Evolutionary conservation across 2,113 vertebrate species (phyloP), one percentile per base, ranked within the genome.

Genomic region (Pseudorasbora parva): DNA sequence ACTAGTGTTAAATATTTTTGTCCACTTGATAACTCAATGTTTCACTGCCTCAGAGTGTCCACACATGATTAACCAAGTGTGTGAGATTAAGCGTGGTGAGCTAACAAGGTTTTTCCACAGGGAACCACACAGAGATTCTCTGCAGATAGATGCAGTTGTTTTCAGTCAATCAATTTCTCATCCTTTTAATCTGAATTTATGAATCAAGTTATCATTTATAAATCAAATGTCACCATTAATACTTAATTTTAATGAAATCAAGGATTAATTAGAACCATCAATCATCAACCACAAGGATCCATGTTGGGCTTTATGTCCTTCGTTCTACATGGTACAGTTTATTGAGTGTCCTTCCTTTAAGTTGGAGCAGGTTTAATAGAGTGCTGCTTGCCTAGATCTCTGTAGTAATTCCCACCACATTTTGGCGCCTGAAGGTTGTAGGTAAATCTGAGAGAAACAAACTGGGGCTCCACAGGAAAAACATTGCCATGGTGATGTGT

Each of bases 11-110:
- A 14, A n/a, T 47, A 45, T 72, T 72, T 47, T 23, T 25, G 30
- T 43, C 41, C 69, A 25, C n/a, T 45, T 47, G 41, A 45, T 72
- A 45, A 72, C 41, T 72, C 37, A 72, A 72, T 72, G 47, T 47
- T 25, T 72, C 41, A 25, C 12, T 47, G 69, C n/a, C 69, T 14
- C 41, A 3, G 5, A 72, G 41, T 72, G 69, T 72, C 12, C 41
- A 8, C 69, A 72, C 41, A 45, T 47, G 69, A 41, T 72, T 72
- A 47, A 25, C 69, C 41, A 72, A 72, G 41, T 72, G 41, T 72
- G 41, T 72, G 69, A 72, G 69, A 47, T 72, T 72, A 72, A 45
- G 69, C 41, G 11, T 5, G n/a, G 41, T 12, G 41, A 47, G n/a
- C 41, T 47, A 25, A 47, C n/a, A 72, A 25, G 41, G 3, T 45